These are phyloP conservation scores for Rhodeus uyekii DNA, from an alignment of 2,797 vertebrate genomes.

Conservation along the genomic window DNA sequence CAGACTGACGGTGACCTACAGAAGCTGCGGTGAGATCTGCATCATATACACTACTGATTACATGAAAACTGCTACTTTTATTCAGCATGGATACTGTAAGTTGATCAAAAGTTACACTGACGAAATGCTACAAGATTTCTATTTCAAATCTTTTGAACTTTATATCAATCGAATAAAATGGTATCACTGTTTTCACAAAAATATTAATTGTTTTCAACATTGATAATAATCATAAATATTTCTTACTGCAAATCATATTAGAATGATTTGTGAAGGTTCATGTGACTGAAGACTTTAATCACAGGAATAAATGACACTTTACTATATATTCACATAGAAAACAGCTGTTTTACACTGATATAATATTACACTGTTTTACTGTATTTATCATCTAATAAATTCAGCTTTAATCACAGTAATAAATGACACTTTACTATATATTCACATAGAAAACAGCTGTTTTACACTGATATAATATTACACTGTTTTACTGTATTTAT, in stretches of 20 bases:
- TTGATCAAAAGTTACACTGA: background rate
- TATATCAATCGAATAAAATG: background rate
- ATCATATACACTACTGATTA: background rate
- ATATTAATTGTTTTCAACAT: background rate
- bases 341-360: background rate
- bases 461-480: background rate
- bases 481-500: background rate
- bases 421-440: background rate
- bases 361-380: background rate
- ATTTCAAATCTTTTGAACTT: background rate
- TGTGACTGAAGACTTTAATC: background rate
- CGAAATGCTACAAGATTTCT: background rate
- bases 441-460: background rate
- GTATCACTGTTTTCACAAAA: background rate
- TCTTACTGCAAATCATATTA: background rate
- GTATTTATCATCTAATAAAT: background rate
- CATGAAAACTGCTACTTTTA: background rate
- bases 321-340: background rate
- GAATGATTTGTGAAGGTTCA: background rate
- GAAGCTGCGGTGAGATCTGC: constrained; percentile 54
- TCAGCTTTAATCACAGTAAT: background rate
- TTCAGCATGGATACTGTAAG: background rate
- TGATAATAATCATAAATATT: background rate
- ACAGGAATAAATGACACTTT: background rate
- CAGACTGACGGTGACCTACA: constrained; percentile 41